Evolutionary conservation across 2,797 vertebrate genomes (phyloP).

Genomic region (Triplophysa bombifrons): DNA sequence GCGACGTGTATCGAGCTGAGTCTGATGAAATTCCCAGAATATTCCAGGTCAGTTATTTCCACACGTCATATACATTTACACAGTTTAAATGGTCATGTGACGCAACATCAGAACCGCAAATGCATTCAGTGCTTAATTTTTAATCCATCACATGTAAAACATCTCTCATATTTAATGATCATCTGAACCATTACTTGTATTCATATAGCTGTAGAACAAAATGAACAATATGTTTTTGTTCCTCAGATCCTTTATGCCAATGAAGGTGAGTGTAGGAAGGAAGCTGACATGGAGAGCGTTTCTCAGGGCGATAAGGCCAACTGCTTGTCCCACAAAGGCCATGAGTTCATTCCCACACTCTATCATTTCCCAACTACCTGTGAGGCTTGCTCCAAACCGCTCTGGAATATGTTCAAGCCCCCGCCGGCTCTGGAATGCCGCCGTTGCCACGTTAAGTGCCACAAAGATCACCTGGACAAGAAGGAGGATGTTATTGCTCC

Average conservation of each 20-base stretch:
- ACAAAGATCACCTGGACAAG: slow-evolving; percentile 97
- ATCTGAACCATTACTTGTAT: background rate
- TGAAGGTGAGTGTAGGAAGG: slow-evolving; percentile 97
- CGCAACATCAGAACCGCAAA: too few species aligned
- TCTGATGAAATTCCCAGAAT: slow-evolving; percentile 98
- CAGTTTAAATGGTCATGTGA: background rate
- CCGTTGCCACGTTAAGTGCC: slow-evolving; percentile 99
- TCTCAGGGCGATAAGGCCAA: slow-evolving; percentile 92
- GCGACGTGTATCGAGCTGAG: slow-evolving; percentile 97
- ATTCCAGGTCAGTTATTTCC: slow-evolving; percentile 87
- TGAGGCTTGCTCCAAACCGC: slow-evolving; percentile 96
- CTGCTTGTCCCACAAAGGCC: slow-evolving; percentile 96
- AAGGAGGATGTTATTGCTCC: slow-evolving; percentile 97
- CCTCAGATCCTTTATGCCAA: slow-evolving; percentile 96
- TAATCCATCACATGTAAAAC: too few species aligned
- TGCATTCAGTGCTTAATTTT: too few species aligned
- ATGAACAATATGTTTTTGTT: background rate
- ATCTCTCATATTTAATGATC: background rate
- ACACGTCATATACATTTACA: too few species aligned
- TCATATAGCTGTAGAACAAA: background rate
- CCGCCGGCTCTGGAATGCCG: slow-evolving; percentile 95
- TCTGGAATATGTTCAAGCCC: slow-evolving; percentile 99
- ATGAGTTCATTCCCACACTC: slow-evolving; percentile 97
- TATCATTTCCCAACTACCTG: slow-evolving; percentile 99
- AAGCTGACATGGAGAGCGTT: slow-evolving; percentile 87